A percentile compares a stretch with the other conserved stretches of the same genome.
Evolutionary conservation across 2,113 vertebrate species (phyloP).

Genomic region (Burhinus bistriatus): DNA sequence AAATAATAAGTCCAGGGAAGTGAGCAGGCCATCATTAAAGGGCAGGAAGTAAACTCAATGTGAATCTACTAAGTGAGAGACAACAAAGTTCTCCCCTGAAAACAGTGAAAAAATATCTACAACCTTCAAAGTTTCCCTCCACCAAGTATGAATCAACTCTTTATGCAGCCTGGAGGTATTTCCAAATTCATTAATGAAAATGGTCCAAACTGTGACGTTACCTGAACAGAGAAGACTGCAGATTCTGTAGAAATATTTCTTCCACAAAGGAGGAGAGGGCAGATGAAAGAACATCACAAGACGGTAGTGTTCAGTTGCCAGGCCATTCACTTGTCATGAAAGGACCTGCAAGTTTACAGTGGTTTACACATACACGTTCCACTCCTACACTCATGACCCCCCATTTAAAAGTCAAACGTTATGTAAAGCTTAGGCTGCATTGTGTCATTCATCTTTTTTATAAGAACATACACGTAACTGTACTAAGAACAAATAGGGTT

Average conservation of each 20-base stretch:
- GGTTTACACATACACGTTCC: background rate
- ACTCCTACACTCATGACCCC: background rate
- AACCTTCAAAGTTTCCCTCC: background rate
- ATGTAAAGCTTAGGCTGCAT: background rate
- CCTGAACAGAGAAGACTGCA: background rate
- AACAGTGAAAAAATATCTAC: background rate
- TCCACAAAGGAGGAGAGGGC: background rate
- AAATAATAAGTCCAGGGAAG: conserved; percentile 55
- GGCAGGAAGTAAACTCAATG: conserved; percentile 4
- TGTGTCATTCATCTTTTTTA: background rate
- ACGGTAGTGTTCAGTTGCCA: background rate
- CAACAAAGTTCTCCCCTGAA: background rate
- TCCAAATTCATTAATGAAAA: background rate
- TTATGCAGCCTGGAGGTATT: background rate
- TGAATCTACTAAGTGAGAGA: background rate
- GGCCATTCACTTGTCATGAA: background rate
- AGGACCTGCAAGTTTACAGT: background rate
- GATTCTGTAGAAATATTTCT: background rate
- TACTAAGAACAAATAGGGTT: background rate
- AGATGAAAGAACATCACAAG: background rate
- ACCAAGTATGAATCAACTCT: background rate
- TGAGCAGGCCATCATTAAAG: conserved; percentile 8
- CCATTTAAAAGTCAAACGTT: background rate
- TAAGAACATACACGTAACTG: background rate
- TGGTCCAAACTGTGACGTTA: background rate